Conservation (phyloP, 2,113 vertebrate genomes). For the Microtus ochrogaster region DNA sequence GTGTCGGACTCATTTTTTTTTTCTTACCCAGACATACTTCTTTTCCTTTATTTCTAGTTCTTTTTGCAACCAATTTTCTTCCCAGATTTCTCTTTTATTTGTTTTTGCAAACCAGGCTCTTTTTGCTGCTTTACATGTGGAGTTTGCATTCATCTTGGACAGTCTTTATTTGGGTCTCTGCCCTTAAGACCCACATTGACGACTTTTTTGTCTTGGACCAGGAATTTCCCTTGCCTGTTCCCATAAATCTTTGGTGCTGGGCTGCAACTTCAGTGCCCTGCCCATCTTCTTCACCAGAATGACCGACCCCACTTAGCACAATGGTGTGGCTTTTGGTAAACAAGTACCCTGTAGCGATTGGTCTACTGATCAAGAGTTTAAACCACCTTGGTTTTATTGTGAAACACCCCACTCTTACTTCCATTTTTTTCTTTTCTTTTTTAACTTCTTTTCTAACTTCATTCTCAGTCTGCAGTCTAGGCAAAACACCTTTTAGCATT, state of each 20-base stretch:
- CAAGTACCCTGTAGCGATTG: neutral
- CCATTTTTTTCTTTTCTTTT: neutral
- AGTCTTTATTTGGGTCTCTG: neutral
- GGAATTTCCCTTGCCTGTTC: neutral
- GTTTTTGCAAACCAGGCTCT: neutral
- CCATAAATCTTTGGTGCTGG: neutral
- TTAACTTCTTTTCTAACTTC: neutral
- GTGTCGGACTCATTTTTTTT: neutral
- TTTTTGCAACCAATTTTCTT: neutral
- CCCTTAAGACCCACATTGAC: neutral
- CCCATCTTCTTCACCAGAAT: neutral
- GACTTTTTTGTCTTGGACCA: neutral
- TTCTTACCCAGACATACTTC: neutral
- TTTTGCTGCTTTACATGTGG: neutral
- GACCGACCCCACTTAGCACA: neutral
- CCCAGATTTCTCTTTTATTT: neutral
- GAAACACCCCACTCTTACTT: neutral
- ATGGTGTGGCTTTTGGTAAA: neutral
- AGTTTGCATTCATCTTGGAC: neutral
- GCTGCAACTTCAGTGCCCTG: neutral
- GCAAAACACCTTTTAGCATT: neutral
- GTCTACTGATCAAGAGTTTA: neutral
- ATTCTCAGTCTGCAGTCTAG: neutral
- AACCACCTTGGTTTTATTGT: neutral
- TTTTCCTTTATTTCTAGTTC: neutral